A percentile compares a stretch with the other conserved stretches of the same genome.
Conservation (phyloP, 1,140 invertebrate genomes). For the Heliothis virescens region DNA sequence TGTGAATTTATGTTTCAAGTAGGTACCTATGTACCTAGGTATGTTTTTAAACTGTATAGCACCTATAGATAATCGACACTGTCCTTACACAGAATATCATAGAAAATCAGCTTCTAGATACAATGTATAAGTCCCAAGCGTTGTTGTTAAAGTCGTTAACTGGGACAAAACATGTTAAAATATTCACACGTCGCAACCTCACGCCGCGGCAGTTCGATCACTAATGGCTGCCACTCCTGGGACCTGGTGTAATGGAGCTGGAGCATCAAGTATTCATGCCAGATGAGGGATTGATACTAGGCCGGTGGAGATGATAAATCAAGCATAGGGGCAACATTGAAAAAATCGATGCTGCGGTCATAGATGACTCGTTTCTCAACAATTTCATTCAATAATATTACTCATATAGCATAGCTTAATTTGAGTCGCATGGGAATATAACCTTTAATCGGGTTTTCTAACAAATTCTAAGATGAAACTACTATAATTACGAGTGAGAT, state of each 20-base stretch:
- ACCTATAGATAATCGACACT: no score
- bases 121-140: not conserved
- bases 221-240: slow-evolving; percentile 25
- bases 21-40: no score
- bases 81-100: not conserved
- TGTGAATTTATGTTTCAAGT: no score
- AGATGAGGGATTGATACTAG: not conserved
- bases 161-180: slow-evolving; percentile 22
- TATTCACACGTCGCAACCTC: slow-evolving; percentile 21
- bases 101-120: not conserved
- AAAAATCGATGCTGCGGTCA: no score
- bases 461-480: not conserved
- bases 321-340: no score
- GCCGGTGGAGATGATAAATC: not conserved
- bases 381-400: no score
- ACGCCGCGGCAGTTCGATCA: not conserved
- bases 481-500: not conserved
- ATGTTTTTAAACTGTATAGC: no score
- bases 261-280: not conserved
- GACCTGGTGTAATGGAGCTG: slow-evolving; percentile 5
- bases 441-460: no score
- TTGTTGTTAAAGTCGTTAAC: slow-evolving; percentile 6
- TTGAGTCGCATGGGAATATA: no score
- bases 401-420: no score
- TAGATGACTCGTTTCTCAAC: no score